These are phyloP conservation scores for Xiphydria camelus DNA, from an alignment of 2,888 invertebrate genomes.

Conservation along the genomic window DNA sequence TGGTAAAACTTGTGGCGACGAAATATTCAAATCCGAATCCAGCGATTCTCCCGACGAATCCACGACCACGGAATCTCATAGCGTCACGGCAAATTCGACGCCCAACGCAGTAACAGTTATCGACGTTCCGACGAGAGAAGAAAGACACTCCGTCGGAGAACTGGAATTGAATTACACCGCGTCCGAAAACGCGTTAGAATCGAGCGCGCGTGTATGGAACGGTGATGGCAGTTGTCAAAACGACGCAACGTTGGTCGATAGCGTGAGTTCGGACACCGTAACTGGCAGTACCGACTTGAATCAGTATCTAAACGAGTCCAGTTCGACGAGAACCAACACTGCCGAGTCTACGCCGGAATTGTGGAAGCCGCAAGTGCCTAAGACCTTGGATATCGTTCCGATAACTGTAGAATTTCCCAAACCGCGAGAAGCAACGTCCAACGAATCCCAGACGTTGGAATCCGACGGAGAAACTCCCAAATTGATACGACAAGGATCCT, in stretches of 20 bases:
- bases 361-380: constrained; percentile 52
- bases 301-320: constrained; percentile 32
- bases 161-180: constrained; percentile 7
- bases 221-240: constrained; percentile 15
- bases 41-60: constrained; percentile 20
- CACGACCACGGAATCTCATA: constrained; percentile 21
- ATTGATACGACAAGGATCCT: constrained; percentile 75
- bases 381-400: constrained; percentile 48
- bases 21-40: constrained; percentile 3
- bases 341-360: constrained; percentile 27
- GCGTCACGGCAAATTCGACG: constrained; percentile 8
- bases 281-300: constrained; percentile 35
- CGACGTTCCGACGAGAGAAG: constrained; percentile 16
- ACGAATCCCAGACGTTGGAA: constrained; percentile 43
- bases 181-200: constrained; percentile 8
- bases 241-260: constrained; percentile 19
- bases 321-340: constrained; percentile 30
- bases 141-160: neutral
- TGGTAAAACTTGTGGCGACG: constrained; percentile 2
- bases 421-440: constrained; percentile 19
- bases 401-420: constrained; percentile 35
- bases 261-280: constrained; percentile 29
- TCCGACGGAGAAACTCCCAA: constrained; percentile 55
- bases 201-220: constrained; percentile 3
- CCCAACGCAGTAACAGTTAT: constrained; percentile 9